phyloP scores from a whole-genome alignment of 1,140 invertebrate species.

The Drosophila orena region DNA sequence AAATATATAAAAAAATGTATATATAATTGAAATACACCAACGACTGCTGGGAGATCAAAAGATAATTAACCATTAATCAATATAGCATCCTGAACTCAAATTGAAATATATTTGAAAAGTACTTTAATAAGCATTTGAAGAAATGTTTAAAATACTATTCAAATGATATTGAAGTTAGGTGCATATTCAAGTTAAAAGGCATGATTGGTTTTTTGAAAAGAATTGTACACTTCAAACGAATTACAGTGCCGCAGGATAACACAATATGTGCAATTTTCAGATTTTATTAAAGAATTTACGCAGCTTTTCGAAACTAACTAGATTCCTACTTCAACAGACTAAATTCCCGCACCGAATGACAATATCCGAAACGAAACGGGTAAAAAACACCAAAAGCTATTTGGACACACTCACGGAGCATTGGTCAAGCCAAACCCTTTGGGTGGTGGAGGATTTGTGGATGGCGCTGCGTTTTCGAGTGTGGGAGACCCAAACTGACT shows the following conservation, averaged over 20 bases:
- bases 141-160: no score
- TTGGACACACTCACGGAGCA: conserved; percentile 65
- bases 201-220: no score
- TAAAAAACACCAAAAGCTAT: conserved; percentile 56
- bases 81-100: no score
- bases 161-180: no score
- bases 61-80: no score
- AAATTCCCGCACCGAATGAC: conserved; percentile 16
- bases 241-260: background rate
- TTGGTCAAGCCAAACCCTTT: conserved; percentile 66
- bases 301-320: conserved; percentile 1
- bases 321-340: background rate
- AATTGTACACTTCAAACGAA: background rate
- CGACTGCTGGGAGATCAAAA: no score
- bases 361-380: conserved; percentile 25
- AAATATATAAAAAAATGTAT: no score
- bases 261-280: background rate
- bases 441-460: conserved; percentile 1
- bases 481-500: conserved; percentile 22
- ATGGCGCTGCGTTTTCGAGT: background rate
- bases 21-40: no score
- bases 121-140: no score
- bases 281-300: background rate
- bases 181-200: no score
- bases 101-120: no score